A percentile compares a stretch with the other conserved stretches of the same genome.
phyloP scores from a whole-genome alignment of 1,140 invertebrate species.

The Pogonomyrmex californicus region DNA sequence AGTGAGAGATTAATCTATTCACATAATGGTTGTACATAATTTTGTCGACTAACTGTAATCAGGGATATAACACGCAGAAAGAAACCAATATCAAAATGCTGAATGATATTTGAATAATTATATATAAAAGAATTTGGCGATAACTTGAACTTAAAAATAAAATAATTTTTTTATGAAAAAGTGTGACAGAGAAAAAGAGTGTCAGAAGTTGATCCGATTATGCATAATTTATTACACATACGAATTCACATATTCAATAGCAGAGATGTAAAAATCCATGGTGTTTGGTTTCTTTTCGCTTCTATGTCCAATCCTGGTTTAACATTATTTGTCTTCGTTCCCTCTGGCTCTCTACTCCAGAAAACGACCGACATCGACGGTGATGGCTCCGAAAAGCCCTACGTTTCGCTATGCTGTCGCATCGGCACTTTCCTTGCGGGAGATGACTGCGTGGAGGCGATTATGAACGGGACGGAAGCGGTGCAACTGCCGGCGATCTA shows the following conservation, averaged over 20 bases:
- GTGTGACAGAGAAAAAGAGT: background rate
- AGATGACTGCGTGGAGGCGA: constrained; percentile 21
- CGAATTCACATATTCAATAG: background rate
- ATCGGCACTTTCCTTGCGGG: constrained; percentile 1
- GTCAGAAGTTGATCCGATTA: background rate
- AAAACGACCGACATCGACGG: background rate
- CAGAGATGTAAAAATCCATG: background rate
- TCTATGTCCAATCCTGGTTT: background rate
- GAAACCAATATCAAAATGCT: constrained; percentile 2
- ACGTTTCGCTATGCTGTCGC: constrained; percentile 49
- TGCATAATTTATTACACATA: background rate
- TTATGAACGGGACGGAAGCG: constrained; percentile 19
- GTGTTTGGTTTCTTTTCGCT: background rate
- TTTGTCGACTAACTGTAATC: constrained; percentile 20
- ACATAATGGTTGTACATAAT: background rate
- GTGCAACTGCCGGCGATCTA: constrained; percentile 36
- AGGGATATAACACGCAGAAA: background rate
- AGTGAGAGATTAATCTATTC: background rate
- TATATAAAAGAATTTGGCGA: background rate
- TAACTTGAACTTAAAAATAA: background rate
- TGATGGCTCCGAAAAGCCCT: background rate
- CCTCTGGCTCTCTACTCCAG: constrained; percentile 37
- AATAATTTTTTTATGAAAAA: background rate
- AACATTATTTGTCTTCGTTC: constrained; percentile 12
- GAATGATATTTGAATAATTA: background rate